Conservation (phyloP, 2,113 vertebrate genomes). For the Gambusia affinis region DNA sequence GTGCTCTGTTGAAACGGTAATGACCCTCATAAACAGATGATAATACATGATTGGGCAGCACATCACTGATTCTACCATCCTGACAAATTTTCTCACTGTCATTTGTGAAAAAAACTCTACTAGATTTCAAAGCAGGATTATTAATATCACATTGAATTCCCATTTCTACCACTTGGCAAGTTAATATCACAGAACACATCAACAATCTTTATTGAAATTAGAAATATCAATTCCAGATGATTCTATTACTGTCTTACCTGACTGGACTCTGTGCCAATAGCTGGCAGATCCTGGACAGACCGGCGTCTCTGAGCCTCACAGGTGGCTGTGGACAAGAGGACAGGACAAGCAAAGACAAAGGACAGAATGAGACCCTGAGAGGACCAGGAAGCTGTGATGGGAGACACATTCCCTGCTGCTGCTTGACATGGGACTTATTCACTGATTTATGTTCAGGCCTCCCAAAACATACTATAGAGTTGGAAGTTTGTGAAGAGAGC, state of each 20-base stretch:
- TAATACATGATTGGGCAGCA: too few species aligned
- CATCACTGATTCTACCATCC: too few species aligned
- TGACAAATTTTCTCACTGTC: too few species aligned
- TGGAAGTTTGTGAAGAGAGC: conserved; percentile 22
- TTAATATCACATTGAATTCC: too few species aligned
- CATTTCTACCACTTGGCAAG: too few species aligned
- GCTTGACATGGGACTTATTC: conserved; percentile 79
- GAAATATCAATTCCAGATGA: too few species aligned
- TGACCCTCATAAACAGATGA: too few species aligned
- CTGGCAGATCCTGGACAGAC: conserved; percentile 94
- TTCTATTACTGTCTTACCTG: conserved; percentile 83
- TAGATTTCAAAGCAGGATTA: too few species aligned
- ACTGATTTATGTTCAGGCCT: conserved; percentile 74
- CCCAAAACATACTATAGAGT: conserved; percentile 57
- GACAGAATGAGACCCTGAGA: conserved; percentile 60
- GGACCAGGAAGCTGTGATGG: conserved; percentile 4
- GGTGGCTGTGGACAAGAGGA: conserved; percentile 76
- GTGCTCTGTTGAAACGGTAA: too few species aligned
- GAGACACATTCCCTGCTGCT: conserved; percentile 37
- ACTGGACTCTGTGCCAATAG: conserved; percentile 88
- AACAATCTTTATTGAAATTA: too few species aligned
- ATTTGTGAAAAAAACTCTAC: too few species aligned
- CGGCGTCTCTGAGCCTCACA: conserved; percentile 93
- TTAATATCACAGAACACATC: too few species aligned
- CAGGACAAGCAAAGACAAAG: conserved; percentile 59